Evolutionary conservation across 2,797 vertebrate species (phyloP).

Genomic region (Chelmon rostratus): DNA sequence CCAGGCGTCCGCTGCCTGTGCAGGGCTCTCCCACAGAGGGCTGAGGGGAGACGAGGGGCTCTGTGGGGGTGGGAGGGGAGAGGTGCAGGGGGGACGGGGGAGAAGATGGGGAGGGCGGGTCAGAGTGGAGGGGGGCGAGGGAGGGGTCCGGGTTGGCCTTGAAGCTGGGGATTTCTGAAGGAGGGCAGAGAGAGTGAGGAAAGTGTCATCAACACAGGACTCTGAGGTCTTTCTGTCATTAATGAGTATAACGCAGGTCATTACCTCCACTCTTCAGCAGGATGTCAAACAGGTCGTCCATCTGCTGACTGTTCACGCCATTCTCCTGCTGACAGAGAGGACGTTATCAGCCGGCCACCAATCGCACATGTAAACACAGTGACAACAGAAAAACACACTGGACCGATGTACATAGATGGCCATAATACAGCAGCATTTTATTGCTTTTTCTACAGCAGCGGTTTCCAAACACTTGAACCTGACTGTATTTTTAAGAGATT

Average conservation of each 20-base stretch:
- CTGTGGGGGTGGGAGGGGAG: constrained; percentile 75
- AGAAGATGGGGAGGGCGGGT: constrained; percentile 78
- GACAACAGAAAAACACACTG: not conserved
- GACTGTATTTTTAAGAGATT: not conserved
- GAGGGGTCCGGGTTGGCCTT: constrained; percentile 84
- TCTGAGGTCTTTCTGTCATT: accelerated
- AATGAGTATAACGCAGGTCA: not conserved
- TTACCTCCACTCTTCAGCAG: constrained; percentile 96
- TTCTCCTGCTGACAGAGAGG: constrained; percentile 85
- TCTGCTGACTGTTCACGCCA: constrained; percentile 90
- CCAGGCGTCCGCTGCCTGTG: constrained; percentile 85
- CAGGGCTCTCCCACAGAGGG: constrained; percentile 51
- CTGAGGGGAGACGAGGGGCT: constrained; percentile 67
- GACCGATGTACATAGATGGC: not conserved
- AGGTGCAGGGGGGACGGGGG: constrained; percentile 79
- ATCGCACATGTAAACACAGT: not conserved
- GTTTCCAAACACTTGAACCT: not conserved
- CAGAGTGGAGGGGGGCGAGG: constrained; percentile 82
- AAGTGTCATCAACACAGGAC: not conserved
- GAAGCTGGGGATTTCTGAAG: constrained; percentile 84
- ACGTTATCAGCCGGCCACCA: constrained; percentile 10
- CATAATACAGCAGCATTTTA: not conserved
- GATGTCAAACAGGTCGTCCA: constrained; percentile 97
- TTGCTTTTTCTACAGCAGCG: not conserved
- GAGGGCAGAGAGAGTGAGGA: constrained; percentile 8